Evolutionary conservation across 2,113 vertebrate genomes (phyloP), one percentile per base, ranked within the genome.

Genomic region (Leucopternis melanops): DNA sequence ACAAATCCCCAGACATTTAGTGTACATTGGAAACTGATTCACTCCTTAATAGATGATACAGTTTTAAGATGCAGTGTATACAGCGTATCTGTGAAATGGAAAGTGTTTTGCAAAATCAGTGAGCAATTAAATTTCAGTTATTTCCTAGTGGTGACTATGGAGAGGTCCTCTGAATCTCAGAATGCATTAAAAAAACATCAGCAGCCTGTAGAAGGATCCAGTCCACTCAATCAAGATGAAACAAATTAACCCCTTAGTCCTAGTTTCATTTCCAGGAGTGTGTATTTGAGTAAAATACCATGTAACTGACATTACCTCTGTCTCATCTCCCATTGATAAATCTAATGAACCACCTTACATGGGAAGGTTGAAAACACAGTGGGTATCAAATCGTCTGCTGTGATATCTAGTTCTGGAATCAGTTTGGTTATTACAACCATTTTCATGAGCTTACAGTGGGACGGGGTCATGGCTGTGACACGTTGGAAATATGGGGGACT

Each of bases 221-320:
- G 83, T 84, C 63, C 61, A 50, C 81, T 96, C 34, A 40, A 59
- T 92, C 65, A 94, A 86, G 86, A 69, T 19, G n/a, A 87, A 81
- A 85, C 16, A 83, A 94, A 96, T 97, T 95, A 96, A 97, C 86
- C 92, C 49, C 34, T 96, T 94, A 96, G 72, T 80, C 62, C 74
- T 84, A 65, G 45, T 90, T 86, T 70, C 25, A 61, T 92, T 96
- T 96, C 73, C 81, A 65, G 73, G 44, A 63, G 88, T 34, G 55
- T 85, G 73, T 81, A 54, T 95, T 90, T 91, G 81, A 81, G 71
- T 88, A 86, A 95, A 92, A 81, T 80, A 74, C 61, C n/a, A 25
- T 66, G 57, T 63, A 77, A 83, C 54, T 92, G 90, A 57, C n/a
- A 25, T 84, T 92, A 81, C 54, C 25, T 77, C 72, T 81, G 55